phyloP scores from a whole-genome alignment of 2,113 vertebrate genomes.

The Emydura subglobosa region DNA sequence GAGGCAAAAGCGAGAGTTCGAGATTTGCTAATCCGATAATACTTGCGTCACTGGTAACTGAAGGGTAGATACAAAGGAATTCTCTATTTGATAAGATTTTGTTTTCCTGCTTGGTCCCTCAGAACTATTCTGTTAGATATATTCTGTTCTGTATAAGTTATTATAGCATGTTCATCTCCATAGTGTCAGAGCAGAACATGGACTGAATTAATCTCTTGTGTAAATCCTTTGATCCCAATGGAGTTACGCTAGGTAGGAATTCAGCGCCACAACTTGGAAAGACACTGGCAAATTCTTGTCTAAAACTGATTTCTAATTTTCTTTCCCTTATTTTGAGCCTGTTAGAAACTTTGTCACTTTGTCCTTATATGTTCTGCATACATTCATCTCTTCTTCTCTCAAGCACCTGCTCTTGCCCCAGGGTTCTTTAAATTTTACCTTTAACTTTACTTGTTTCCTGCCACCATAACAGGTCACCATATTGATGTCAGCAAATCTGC shows the following conservation, averaged over 20 bases:
- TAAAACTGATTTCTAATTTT: slow-evolving; percentile 27
- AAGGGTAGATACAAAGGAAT: slow-evolving; percentile 25
- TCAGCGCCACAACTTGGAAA: not conserved
- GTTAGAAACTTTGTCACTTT: not conserved
- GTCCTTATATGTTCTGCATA: not conserved
- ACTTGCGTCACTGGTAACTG: slow-evolving; percentile 14
- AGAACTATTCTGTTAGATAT: slow-evolving; percentile 28
- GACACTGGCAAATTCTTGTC: not conserved
- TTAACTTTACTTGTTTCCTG: not conserved
- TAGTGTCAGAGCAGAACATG: not conserved
- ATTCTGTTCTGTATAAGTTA: not conserved
- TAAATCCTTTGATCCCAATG: not conserved
- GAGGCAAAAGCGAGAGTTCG: slow-evolving; percentile 60
- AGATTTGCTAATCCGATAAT: slow-evolving; percentile 54
- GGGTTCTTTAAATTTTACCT: slow-evolving; percentile 37
- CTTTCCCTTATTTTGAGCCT: not conserved
- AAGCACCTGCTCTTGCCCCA: not conserved
- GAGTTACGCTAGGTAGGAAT: not conserved
- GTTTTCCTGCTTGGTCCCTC: slow-evolving; percentile 21
- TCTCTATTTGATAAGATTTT: slow-evolving; percentile 21
- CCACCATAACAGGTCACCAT: slow-evolving; percentile 6
- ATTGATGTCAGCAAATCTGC: slow-evolving; percentile 25
- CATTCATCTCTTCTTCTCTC: not conserved
- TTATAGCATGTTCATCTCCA: not conserved
- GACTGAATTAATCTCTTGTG: slow-evolving; percentile 1